Conservation (phyloP, 2,113 vertebrate species). For the Bos taurus region DNA sequence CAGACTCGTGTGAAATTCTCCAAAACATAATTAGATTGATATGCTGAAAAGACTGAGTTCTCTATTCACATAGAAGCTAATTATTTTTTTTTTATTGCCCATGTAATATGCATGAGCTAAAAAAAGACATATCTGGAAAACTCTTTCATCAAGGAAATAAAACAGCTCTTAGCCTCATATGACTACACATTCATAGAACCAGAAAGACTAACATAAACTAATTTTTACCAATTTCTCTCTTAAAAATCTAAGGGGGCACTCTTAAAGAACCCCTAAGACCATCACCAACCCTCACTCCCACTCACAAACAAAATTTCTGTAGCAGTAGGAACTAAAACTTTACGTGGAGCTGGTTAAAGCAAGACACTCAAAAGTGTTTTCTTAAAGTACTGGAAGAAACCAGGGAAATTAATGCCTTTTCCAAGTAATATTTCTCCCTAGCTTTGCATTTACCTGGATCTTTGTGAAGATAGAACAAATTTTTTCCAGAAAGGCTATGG, state of each 20-base stretch:
- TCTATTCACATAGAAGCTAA: slow-evolving; percentile 22
- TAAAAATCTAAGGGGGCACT: not conserved
- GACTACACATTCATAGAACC: not conserved
- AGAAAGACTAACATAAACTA: not conserved
- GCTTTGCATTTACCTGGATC: not conserved
- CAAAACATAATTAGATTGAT: slow-evolving; percentile 28
- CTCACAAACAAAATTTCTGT: not conserved
- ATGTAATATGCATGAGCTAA: slow-evolving; percentile 23
- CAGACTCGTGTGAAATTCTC: slow-evolving; percentile 5
- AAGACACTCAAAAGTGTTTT: not conserved
- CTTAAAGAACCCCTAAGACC: not conserved
- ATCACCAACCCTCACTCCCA: not conserved
- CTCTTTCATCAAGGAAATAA: slow-evolving; percentile 24
- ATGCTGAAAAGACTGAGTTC: slow-evolving; percentile 16
- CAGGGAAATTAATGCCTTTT: not conserved
- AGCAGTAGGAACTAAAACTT: not conserved
- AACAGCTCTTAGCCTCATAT: not conserved
- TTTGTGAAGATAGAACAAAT: not conserved
- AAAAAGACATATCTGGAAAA: slow-evolving; percentile 16
- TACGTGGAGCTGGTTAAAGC: not conserved
- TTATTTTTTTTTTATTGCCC: slow-evolving; percentile 24
- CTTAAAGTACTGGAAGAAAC: not conserved
- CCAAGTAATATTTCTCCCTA: not conserved
- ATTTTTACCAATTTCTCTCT: not conserved
- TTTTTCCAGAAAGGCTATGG: not conserved